Conservation (phyloP, 2,888 invertebrate species). For the Coelopa pilipes region DNA sequence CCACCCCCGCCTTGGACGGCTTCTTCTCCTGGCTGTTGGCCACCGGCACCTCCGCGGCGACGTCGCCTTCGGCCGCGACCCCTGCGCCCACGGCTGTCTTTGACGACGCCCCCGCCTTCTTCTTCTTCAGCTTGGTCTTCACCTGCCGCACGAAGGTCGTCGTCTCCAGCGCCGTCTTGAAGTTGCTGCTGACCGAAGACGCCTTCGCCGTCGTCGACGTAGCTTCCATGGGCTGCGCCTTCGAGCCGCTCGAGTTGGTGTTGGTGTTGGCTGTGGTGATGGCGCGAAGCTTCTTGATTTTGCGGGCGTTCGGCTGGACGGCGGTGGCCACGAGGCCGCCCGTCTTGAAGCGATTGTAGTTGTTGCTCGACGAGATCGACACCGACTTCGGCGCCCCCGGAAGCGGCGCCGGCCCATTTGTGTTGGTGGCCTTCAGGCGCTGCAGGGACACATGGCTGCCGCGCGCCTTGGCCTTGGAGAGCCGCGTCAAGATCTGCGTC, state of each 20-base stretch:
- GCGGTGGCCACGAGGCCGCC: slow-evolving; percentile 73
- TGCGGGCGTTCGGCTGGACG: slow-evolving; percentile 42
- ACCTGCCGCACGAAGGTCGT: slow-evolving; percentile 65
- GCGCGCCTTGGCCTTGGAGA: slow-evolving; percentile 41
- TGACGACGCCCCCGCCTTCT: slow-evolving; percentile 36
- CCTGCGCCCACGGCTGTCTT: neutral
- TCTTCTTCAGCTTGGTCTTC: slow-evolving; percentile 61
- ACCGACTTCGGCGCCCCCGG: slow-evolving; percentile 4
- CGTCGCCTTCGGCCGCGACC: neutral
- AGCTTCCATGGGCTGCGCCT: slow-evolving; percentile 14
- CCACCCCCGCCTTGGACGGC: neutral
- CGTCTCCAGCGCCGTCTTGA: slow-evolving; percentile 66
- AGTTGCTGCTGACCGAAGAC: slow-evolving; percentile 22
- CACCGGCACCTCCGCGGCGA: neutral
- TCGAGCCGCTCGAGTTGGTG: slow-evolving; percentile 29
- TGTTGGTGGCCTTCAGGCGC: slow-evolving; percentile 20
- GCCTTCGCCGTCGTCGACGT: slow-evolving; percentile 24
- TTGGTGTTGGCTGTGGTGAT: neutral
- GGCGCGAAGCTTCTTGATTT: neutral
- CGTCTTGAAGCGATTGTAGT: slow-evolving; percentile 68
- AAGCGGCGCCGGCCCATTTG: slow-evolving; percentile 35
- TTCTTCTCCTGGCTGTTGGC: neutral
- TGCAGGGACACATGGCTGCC: slow-evolving; percentile 17
- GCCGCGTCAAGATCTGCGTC: slow-evolving; percentile 54
- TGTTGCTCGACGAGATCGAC: slow-evolving; percentile 37